Percentiles rank a stretch among this genome's conserved stretches.
Conservation (phyloP, 1,140 invertebrate genomes). For the Drosophila sturtevanti region DNA sequence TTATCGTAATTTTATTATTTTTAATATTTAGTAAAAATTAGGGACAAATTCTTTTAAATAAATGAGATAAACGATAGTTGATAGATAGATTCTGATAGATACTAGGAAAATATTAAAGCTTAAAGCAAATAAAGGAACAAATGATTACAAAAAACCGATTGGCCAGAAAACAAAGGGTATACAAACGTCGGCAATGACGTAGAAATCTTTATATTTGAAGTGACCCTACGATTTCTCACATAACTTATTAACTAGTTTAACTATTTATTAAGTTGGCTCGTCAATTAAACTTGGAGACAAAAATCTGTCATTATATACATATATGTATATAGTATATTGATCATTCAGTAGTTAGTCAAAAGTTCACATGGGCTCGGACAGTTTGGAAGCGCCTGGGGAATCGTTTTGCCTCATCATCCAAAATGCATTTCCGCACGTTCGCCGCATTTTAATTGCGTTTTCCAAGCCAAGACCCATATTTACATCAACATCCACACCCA, state of each 20-base stretch:
- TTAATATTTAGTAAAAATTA: no score
- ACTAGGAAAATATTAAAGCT: no score
- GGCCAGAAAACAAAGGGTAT: no score
- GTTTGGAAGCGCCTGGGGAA: conserved; percentile 22
- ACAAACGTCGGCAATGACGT: neutral
- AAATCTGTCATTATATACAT: neutral
- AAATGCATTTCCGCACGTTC: conserved; percentile 78
- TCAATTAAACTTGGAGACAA: neutral
- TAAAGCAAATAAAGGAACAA: no score
- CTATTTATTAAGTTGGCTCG: neutral
- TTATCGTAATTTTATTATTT: no score
- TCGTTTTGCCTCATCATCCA: conserved; percentile 50
- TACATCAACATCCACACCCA: conserved; percentile 26
- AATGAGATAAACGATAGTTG: no score
- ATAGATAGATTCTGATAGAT: no score
- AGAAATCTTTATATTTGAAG: neutral
- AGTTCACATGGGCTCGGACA: conserved; percentile 14
- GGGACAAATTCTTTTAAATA: no score
- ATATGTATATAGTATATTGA: neutral
- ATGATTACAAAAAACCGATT: no score
- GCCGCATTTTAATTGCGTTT: conserved; percentile 49
- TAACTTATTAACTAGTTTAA: neutral
- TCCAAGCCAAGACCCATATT: conserved; percentile 56
- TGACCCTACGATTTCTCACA: neutral
- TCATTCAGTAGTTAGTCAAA: neutral